Evolutionary conservation across 2,797 vertebrate genomes (phyloP).

Genomic region (Moxostoma hubbsi): DNA sequence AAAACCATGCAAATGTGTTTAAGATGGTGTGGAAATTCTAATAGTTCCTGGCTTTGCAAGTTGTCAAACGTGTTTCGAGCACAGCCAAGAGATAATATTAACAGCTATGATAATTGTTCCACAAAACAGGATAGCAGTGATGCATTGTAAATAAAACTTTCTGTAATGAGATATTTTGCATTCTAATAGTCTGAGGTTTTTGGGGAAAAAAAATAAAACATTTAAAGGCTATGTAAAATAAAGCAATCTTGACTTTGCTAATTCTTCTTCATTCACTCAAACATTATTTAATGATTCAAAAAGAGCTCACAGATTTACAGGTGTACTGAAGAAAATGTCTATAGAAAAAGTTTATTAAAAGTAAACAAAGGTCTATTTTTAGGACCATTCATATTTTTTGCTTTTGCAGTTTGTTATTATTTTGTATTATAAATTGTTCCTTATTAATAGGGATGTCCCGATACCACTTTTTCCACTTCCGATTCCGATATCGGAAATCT

Average conservation of each 20-base stretch:
- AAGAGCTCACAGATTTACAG: neutral
- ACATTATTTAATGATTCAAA: neutral
- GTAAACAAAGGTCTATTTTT: no score
- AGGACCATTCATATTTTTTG: no score
- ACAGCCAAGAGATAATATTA: conserved; percentile 53
- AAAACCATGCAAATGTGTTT: conserved; percentile 17
- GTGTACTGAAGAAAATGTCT: no score
- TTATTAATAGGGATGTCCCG: no score
- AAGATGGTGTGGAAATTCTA: conserved; percentile 23
- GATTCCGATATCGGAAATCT: no score
- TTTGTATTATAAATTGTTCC: no score
- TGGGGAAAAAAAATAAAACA: no score
- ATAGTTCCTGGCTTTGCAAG: conserved; percentile 46
- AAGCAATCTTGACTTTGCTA: neutral
- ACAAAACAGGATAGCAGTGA: conserved; percentile 51
- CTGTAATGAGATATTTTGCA: neutral
- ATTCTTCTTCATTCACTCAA: neutral
- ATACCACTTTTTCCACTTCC: no score
- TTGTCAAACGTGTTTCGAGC: conserved; percentile 19
- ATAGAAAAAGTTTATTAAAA: no score
- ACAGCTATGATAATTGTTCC: conserved; percentile 58
- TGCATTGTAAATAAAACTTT: conserved; percentile 36
- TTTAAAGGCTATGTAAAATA: neutral
- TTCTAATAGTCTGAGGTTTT: no score
- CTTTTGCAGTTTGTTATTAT: no score